Evolutionary conservation across 2,113 vertebrate species (phyloP).

Genomic region (Forbesichthys agassizii): DNA sequence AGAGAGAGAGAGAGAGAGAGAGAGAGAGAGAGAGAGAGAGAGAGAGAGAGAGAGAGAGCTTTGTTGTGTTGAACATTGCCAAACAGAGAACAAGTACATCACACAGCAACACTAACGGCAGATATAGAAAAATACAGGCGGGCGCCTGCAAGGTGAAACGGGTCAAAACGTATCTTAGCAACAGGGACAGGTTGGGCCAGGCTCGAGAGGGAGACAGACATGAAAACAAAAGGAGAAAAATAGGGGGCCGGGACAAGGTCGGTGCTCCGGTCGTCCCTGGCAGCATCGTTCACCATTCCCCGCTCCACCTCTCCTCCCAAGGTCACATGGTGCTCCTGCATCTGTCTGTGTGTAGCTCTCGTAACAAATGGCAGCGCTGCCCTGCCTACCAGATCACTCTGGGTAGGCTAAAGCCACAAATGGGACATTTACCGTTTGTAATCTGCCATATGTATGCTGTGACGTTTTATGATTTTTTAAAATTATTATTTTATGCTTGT

Average conservation of each 20-base stretch:
- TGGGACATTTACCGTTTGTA: slow-evolving; percentile 56
- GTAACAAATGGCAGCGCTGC: slow-evolving; percentile 65
- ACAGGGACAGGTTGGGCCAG: neutral
- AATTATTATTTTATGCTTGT: slow-evolving; percentile 20
- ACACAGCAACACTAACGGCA: no score
- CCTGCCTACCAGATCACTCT: slow-evolving; percentile 52
- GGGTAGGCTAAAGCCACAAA: slow-evolving; percentile 40
- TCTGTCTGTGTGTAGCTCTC: slow-evolving; percentile 53
- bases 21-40: neutral
- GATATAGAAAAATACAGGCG: neutral
- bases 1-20: neutral
- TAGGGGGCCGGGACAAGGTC: slow-evolving; percentile 55
- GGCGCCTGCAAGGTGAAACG: neutral
- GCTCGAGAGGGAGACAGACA: slow-evolving; percentile 36
- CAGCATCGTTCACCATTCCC: slow-evolving; percentile 64
- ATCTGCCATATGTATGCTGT: slow-evolving; percentile 57
- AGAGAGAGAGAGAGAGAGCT: neutral
- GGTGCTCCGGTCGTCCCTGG: slow-evolving; percentile 59
- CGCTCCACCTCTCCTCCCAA: slow-evolving; percentile 66
- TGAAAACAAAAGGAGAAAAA: slow-evolving; percentile 45
- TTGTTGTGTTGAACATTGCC: no score
- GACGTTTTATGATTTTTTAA: slow-evolving; percentile 8
- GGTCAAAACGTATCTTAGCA: neutral
- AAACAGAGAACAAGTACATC: no score
- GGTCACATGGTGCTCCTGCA: slow-evolving; percentile 66